Evolutionary conservation across 2,797 vertebrate species (phyloP), one percentile per base, ranked within the genome.

Genomic region (Numenius phaeopus): DNA sequence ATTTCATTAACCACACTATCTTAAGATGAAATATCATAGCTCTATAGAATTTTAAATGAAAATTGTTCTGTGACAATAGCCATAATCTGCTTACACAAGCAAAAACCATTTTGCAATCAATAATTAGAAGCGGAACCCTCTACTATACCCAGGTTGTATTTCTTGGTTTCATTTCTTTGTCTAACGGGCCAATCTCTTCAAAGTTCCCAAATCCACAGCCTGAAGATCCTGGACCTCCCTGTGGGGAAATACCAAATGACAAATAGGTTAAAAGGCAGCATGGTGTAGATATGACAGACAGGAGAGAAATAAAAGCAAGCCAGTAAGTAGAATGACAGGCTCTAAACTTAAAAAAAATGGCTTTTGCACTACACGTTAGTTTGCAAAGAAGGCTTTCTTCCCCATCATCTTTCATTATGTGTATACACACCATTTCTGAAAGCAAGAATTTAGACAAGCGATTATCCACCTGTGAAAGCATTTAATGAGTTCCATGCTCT

Each of bases 141-240:
- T 55, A 83, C 80, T 69, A 89, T 98, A 99, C 99, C 99, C 99
- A 99, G 94, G 98, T 99, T 3, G 98, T 99, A 70, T 98, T 99
- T 95, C 99, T 98, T 57, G 98, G 98, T 80, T 99, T 94, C 40
- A 99, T 97, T 75, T 99, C 90, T 47, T 79, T 95, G 96, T 99
- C 97, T 80, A 99, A 97, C 1, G 99, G 99, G 34, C 99, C 99
- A 20, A 99, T 99, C 97, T 99, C 99, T 88, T 98, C 99, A 98
- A 99, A 99, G 98, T 99, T 99, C 49, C 99, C 99, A 98, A 99
- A 99, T 62, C 99, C 99, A 94, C 98, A 99, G 93, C 99, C 98
- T 59, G 99, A 99, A 82, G 98, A 98, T 42, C 99, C 99, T 3
- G 99, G 99, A 57, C 99, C 99, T 18, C 99, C 99, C 99, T 99